A percentile compares a stretch with the other conserved stretches of the same genome.
Conservation (phyloP, 2,797 vertebrate species). For the Syngnathus acus region DNA sequence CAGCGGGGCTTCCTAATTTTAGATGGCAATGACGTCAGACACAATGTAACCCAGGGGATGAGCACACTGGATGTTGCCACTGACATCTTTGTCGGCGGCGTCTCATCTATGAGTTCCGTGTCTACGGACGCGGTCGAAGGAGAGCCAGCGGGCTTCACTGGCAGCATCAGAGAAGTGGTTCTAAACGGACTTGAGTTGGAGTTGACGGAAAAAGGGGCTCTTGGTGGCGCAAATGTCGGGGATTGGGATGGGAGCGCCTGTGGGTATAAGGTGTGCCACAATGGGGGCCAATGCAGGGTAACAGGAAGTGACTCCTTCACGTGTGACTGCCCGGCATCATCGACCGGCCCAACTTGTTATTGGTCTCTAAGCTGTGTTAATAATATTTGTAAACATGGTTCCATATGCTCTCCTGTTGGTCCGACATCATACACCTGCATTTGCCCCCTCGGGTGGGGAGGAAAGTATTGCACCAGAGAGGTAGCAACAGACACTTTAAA, state of each 20-base stretch:
- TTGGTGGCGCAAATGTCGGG: slow-evolving; percentile 72
- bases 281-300: slow-evolving; percentile 66
- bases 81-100: slow-evolving; percentile 77
- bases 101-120: slow-evolving; percentile 68
- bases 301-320: slow-evolving; percentile 50
- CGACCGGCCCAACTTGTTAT: slow-evolving; percentile 72
- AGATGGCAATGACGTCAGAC: slow-evolving; percentile 59
- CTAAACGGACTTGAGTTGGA: slow-evolving; percentile 74
- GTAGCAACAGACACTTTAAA: slow-evolving; percentile 57
- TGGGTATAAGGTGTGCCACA: slow-evolving; percentile 75
- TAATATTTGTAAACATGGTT: slow-evolving; percentile 64
- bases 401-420: slow-evolving; percentile 61
- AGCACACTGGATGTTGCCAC: slow-evolving; percentile 66
- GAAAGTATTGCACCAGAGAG: slow-evolving; percentile 65
- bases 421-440: slow-evolving; percentile 68
- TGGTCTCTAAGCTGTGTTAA: slow-evolving; percentile 65
- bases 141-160: slow-evolving; percentile 71
- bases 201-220: slow-evolving; percentile 69
- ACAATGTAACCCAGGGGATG: slow-evolving; percentile 62
- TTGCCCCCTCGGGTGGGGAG: slow-evolving; percentile 75
- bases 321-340: slow-evolving; percentile 68
- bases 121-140: slow-evolving; percentile 65
- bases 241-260: slow-evolving; percentile 82
- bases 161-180: slow-evolving; percentile 71
- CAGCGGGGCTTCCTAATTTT: slow-evolving; percentile 73